phyloP scores from a whole-genome alignment of 2,113 vertebrate genomes.

The Gopherus evgoodei region DNA sequence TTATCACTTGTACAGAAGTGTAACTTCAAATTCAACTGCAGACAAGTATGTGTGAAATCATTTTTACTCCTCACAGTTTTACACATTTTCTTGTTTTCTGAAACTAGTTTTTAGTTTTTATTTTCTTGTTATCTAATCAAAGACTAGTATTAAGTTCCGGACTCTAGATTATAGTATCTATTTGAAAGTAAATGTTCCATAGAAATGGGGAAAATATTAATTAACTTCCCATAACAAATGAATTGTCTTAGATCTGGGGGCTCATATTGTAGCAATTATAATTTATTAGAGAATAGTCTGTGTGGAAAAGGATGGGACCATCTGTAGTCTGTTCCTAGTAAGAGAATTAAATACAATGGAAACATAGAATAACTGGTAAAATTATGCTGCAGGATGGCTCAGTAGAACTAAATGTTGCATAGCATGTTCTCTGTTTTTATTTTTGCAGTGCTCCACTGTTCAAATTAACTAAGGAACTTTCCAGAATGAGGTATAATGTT shows the following conservation, averaged over 20 bases:
- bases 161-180: constrained; percentile 27
- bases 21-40: not conserved
- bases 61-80: not conserved
- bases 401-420: constrained; percentile 70
- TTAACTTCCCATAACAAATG: constrained; percentile 59
- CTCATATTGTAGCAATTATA: constrained; percentile 42
- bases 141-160: constrained; percentile 4
- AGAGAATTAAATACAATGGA: constrained; percentile 65
- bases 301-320: constrained; percentile 61
- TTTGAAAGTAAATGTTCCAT: constrained; percentile 70
- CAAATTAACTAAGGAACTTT: constrained; percentile 72
- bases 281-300: constrained; percentile 53
- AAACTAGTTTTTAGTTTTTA: constrained; percentile 44
- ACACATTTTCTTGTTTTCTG: not conserved
- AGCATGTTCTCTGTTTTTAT: constrained; percentile 50
- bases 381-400: constrained; percentile 56
- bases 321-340: constrained; percentile 58
- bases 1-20: not conserved
- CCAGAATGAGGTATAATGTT: constrained; percentile 48
- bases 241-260: constrained; percentile 48
- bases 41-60: not conserved
- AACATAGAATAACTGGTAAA: constrained; percentile 61
- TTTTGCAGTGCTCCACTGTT: constrained; percentile 50
- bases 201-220: constrained; percentile 51
- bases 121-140: constrained; percentile 40